Percentiles rank a stretch among this genome's conserved stretches.
These are phyloP conservation scores for Trichechus manatus DNA, from an alignment of 2,113 vertebrate species.

Conservation along the genomic window DNA sequence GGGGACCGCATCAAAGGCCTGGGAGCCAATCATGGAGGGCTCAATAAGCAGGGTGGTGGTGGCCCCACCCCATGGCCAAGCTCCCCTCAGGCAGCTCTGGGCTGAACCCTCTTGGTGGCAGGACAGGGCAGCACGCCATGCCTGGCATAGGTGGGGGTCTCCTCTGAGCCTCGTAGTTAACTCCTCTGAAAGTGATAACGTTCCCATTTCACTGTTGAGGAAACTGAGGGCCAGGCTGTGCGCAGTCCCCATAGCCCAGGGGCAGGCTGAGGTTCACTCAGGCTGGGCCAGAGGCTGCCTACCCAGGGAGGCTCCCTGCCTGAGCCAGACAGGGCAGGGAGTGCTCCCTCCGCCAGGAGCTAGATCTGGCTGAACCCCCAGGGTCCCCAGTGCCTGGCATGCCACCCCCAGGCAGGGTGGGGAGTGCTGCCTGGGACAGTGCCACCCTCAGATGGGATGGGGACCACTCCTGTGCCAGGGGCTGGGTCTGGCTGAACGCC, in stretches of 20 bases:
- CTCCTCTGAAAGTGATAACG: background rate
- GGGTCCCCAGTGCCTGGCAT: no score
- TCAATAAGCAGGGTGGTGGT: background rate
- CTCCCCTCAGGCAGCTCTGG: background rate
- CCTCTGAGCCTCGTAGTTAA: background rate
- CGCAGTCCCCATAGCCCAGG: background rate
- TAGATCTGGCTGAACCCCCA: no score
- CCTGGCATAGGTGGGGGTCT: background rate
- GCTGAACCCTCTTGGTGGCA: background rate
- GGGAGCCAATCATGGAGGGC: background rate
- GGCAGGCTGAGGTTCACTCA: no score
- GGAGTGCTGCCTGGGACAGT: no score
- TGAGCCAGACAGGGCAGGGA: background rate
- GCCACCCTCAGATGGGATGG: background rate
- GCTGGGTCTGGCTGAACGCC: background rate
- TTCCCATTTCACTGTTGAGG: background rate
- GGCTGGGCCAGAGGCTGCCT: no score
- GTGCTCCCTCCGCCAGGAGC: background rate
- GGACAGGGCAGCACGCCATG: no score
- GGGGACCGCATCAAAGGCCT: background rate
- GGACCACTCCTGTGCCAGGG: no score
- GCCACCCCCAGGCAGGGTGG: background rate
- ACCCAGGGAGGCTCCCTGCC: no score
- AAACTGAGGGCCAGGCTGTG: background rate
- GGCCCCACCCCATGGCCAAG: background rate